Percentiles rank a stretch among this genome's conserved stretches.
These are phyloP conservation scores for Oryctes rhinoceros DNA, from an alignment of 1,140 invertebrate genomes.

Conservation along the genomic window DNA sequence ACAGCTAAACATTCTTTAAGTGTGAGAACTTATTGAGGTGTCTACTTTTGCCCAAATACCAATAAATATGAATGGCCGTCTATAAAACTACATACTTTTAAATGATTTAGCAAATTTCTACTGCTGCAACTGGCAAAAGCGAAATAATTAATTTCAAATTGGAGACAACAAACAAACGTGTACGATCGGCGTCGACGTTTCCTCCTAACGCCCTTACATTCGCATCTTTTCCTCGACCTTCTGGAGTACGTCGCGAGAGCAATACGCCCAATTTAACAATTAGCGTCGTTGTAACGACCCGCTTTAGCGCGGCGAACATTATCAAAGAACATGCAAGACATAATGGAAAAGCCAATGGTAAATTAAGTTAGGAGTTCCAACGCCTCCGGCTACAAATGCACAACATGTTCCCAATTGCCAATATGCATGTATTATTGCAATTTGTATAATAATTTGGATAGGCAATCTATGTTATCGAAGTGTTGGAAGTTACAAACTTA, in stretches of 20 bases:
- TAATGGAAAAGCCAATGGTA: slow-evolving; percentile 41
- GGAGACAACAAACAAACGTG: too few relatives aligned
- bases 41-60: too few relatives aligned
- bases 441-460: slow-evolving; percentile 56
- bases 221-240: too few relatives aligned
- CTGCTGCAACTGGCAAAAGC: too few relatives aligned
- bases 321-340: slow-evolving; percentile 39
- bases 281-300: slow-evolving; percentile 1
- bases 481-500: slow-evolving; percentile 36
- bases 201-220: too few relatives aligned
- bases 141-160: too few relatives aligned
- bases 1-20: too few relatives aligned
- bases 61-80: too few relatives aligned
- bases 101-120: too few relatives aligned
- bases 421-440: slow-evolving; percentile 61
- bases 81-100: too few relatives aligned
- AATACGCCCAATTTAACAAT: slow-evolving; percentile 25
- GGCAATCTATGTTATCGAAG: slow-evolving; percentile 40
- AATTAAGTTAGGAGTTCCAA: slow-evolving; percentile 42
- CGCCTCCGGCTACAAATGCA: slow-evolving; percentile 48
- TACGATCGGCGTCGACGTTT: too few relatives aligned
- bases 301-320: background rate
- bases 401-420: slow-evolving; percentile 55
- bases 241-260: background rate
- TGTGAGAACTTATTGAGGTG: too few relatives aligned